phyloP scores from a whole-genome alignment of 2,888 invertebrate species.

The Epirrhoe tristata region DNA sequence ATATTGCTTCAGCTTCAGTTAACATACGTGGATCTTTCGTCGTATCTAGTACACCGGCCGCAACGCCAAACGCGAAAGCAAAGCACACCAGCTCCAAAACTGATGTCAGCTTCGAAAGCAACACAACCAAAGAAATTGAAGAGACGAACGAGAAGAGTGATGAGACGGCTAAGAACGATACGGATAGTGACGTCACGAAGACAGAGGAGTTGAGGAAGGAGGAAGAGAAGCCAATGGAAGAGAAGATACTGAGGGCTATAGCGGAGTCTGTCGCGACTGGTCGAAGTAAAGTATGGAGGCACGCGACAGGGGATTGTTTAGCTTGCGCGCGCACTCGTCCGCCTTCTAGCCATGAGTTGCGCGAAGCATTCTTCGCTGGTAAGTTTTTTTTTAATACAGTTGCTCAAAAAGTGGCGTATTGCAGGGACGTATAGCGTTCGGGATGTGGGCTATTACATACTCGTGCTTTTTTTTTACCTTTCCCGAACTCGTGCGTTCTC shows the following conservation, averaged over 20 bases:
- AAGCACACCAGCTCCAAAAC: constrained; percentile 34
- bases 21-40: constrained; percentile 37
- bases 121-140: constrained; percentile 47
- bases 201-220: constrained; percentile 38
- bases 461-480: no score
- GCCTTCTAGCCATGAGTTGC: constrained; percentile 74
- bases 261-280: constrained; percentile 34
- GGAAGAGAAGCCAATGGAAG: constrained; percentile 36
- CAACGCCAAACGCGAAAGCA: constrained; percentile 37
- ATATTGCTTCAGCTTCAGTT: constrained; percentile 34
- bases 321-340: constrained; percentile 75
- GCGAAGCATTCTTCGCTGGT: constrained; percentile 82
- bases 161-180: constrained; percentile 42
- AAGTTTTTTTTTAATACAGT: constrained; percentile 4
- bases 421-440: no score
- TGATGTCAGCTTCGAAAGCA: constrained; percentile 39
- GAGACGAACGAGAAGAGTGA: constrained; percentile 39
- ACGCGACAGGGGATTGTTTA: constrained; percentile 67
- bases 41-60: constrained; percentile 32
- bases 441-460: no score
- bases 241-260: constrained; percentile 33
- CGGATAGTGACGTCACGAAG: constrained; percentile 37
- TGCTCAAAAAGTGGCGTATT: not conserved
- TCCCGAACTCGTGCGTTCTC: no score
- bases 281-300: constrained; percentile 58